Evolutionary conservation across 2,113 vertebrate species (phyloP).

Genomic region (western clawed frog (Xenopus tropicalis)): UCB_Xtro_10.0 CM004443.2:57390001-57390500

Average conservation of each 20-base stretch:
- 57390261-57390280: slow-evolving; percentile 98
- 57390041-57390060: slow-evolving; percentile 80
- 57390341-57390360: too few relatives aligned
- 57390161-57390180: slow-evolving; percentile 95
- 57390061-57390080: slow-evolving; percentile 79
- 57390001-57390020: slow-evolving; percentile 53
- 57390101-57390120: slow-evolving; percentile 78
- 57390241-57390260: slow-evolving; percentile 97
- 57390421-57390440: too few relatives aligned
- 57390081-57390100: slow-evolving; percentile 81
- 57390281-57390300: slow-evolving; percentile 97
- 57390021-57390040: slow-evolving; percentile 75
- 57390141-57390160: slow-evolving; percentile 86
- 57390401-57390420: too few relatives aligned
- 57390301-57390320: background rate
- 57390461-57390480: too few relatives aligned
- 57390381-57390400: too few relatives aligned
- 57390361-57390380: too few relatives aligned
- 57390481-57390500: too few relatives aligned
- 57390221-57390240: slow-evolving; percentile 95
- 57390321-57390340: too few relatives aligned
- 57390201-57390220: slow-evolving; percentile 88
- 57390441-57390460: too few relatives aligned
- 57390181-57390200: slow-evolving; percentile 85
- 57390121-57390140: slow-evolving; percentile 83